Base-by-base conservation (phyloP, 2,797 vertebrate species). In the Chromis chromis region DNA sequence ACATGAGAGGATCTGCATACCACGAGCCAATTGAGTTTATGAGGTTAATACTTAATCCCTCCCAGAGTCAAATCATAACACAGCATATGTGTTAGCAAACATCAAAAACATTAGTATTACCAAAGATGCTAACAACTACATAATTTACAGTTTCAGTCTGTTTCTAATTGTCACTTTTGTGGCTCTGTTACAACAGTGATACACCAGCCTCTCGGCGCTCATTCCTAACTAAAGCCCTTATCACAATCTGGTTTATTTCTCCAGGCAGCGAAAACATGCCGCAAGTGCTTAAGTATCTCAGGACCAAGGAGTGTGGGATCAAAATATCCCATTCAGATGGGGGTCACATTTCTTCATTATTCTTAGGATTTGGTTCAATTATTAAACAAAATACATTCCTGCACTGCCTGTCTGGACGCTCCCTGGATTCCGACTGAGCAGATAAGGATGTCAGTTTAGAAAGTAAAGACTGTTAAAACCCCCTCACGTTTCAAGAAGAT, bases 371-470 rank as follows among this genome's bases (percentile, higher is more conserved):
- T 90, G 71, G 88, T 90, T 92, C 74, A 92, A 94, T 94, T 92
- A 92, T 86, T 71, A 86, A 78, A 86, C 81, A 91, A 91, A 94
- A 94, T 78, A 93, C 91, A 94, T 93, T 94, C 90, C 92, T 93
- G 50, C 0, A 14, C 56, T 24, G 74, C 54, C 89, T 79, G 84
- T 87, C 86, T 82, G 78, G 80, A 83, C 44, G 72, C 83, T 88
- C 59, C 9, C 70, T 56, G 80, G 75, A 89, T 78, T 91, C 81
- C 76, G 79, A 59, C 80, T 73, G 74, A 78, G 83, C 49, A 86
- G 90, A 92, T 84, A 91, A 88, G 77, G 66, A 85, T 39, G 69
- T 79, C 62, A 42, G 69, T 75, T 88, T 70, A 70, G 74, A 81
- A 36, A 77, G 69, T 17, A 42, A 78, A 84, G 85, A 71, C 6